A percentile compares a stretch with the other conserved stretches of the same genome.
Evolutionary conservation across 2,113 vertebrate species (phyloP).

Genomic region (Columba janthina): DNA sequence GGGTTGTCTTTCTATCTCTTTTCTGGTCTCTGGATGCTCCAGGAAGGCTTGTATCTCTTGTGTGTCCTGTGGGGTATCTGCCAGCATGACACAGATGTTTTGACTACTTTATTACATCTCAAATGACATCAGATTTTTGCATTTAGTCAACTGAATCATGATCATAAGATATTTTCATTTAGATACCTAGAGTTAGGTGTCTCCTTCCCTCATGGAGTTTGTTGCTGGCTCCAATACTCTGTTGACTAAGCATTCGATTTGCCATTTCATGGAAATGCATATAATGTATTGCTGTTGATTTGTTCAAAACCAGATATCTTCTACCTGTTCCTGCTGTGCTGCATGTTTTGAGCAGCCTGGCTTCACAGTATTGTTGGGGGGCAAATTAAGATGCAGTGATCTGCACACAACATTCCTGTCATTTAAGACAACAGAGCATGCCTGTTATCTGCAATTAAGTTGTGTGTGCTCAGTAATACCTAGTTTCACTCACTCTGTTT

Average conservation of each 20-base stretch:
- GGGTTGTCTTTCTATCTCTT: background rate
- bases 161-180: background rate
- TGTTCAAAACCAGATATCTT: background rate
- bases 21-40: background rate
- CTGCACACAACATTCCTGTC: background rate
- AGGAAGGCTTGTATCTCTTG: background rate
- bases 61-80: background rate
- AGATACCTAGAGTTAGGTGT: background rate
- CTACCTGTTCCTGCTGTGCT: background rate
- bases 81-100: background rate
- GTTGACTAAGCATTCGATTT: rapidly evolving
- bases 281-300: background rate
- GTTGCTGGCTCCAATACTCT: background rate
- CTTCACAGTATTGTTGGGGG: background rate
- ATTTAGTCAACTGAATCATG: background rate
- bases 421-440: background rate
- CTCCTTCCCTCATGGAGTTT: background rate
- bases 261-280: background rate
- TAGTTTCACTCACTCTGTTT: background rate
- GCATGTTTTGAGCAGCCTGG: background rate
- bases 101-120: background rate
- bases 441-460: background rate
- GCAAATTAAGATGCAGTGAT: background rate
- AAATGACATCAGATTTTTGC: background rate
- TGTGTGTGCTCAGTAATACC: background rate